Percentiles rank a stretch among this genome's conserved stretches.
Evolutionary conservation across 2,113 vertebrate genomes (phyloP).

Genomic region (Coptodon rendalli): DNA sequence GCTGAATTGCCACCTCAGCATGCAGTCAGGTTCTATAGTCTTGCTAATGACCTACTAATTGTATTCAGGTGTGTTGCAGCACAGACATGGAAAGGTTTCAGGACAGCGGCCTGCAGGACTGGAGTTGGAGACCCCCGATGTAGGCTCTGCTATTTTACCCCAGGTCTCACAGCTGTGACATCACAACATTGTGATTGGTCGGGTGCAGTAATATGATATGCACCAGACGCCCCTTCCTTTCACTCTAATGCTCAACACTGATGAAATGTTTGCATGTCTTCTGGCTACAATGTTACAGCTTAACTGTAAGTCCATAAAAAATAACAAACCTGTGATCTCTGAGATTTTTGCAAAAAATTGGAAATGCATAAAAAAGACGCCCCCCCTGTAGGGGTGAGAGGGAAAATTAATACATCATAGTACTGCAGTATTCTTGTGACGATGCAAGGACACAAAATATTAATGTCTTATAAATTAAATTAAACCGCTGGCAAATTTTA

Average conservation of each 20-base stretch:
- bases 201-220: not conserved
- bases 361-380: not conserved
- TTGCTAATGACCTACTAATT: too few species aligned
- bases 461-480: not conserved
- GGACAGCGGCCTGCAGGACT: not conserved
- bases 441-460: not conserved
- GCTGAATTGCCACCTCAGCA: fast-evolving
- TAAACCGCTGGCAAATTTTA: not conserved
- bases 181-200: not conserved
- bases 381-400: not conserved
- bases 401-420: not conserved
- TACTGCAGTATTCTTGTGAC: not conserved
- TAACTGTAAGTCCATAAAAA: not conserved
- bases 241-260: not conserved
- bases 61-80: too few species aligned
- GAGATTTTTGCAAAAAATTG: not conserved
- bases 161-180: not conserved
- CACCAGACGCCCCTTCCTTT: not conserved
- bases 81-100: too few species aligned
- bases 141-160: not conserved
- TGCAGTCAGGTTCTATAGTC: not conserved
- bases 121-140: not conserved
- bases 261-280: not conserved
- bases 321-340: not conserved
- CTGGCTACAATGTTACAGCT: not conserved